Conservation (phyloP, 1,140 invertebrate genomes). For the Medauroidea extradentata region DNA sequence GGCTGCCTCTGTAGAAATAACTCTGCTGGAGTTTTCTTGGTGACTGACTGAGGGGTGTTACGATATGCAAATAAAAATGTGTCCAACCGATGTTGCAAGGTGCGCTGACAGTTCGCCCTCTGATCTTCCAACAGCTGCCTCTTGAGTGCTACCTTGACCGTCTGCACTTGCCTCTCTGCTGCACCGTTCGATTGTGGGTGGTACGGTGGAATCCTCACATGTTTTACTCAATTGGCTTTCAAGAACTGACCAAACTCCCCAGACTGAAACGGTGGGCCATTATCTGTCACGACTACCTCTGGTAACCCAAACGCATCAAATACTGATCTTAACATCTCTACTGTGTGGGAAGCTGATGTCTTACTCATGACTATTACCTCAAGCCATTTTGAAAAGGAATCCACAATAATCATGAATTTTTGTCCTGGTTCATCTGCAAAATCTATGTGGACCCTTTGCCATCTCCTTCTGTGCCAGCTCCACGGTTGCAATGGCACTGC, state of each 20-base stretch:
- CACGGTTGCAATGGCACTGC: neutral
- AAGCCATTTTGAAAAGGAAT: constrained; percentile 41
- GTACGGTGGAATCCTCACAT: constrained; percentile 22
- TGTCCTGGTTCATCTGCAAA: constrained; percentile 1
- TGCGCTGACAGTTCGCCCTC: neutral
- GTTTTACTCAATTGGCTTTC: constrained; percentile 19
- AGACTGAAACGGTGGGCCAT: constrained; percentile 26
- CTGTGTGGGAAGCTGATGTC: neutral
- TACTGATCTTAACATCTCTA: constrained; percentile 10
- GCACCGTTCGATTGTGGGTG: constrained; percentile 29
- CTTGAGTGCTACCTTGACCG: constrained; percentile 16
- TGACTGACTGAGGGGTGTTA: no score
- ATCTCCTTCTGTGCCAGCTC: neutral
- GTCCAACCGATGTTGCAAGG: neutral
- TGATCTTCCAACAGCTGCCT: neutral
- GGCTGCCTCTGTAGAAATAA: no score
- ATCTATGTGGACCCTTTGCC: constrained; percentile 2
- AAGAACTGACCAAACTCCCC: constrained; percentile 27
- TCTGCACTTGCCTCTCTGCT: constrained; percentile 29
- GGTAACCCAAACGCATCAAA: constrained; percentile 24
- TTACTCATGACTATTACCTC: constrained; percentile 27
- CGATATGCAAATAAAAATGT: no score
- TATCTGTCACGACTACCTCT: constrained; percentile 26
- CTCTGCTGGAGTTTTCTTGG: no score
- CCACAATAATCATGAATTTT: constrained; percentile 19